Conservation (phyloP, 2,113 vertebrate species). For the Garra rufa region DNA sequence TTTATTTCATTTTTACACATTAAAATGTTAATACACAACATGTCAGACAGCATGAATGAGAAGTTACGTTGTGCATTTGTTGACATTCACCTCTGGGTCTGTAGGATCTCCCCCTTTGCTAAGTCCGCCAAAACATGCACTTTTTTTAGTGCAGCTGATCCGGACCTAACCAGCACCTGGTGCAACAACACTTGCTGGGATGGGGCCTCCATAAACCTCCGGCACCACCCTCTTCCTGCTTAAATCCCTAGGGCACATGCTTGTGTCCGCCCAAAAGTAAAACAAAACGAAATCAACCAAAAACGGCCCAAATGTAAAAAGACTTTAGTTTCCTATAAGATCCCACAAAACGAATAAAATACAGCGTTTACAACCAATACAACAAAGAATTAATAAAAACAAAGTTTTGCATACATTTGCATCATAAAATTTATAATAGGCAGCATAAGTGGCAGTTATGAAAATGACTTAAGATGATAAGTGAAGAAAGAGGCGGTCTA, state of each 20-base stretch:
- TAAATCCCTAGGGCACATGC: constrained; percentile 58
- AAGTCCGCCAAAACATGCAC: constrained; percentile 35
- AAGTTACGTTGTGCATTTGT: constrained; percentile 19
- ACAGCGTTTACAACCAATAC: neutral
- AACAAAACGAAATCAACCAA: constrained; percentile 61
- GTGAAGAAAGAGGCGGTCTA: neutral
- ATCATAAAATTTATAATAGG: neutral
- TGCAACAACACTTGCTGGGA: constrained; percentile 62
- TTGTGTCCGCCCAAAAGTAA: constrained; percentile 51
- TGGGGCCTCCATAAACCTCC: constrained; percentile 17
- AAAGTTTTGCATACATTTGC: constrained; percentile 7
- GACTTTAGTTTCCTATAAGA: neutral
- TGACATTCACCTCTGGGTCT: neutral
- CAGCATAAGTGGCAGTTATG: neutral
- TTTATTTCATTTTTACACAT: constrained; percentile 44
- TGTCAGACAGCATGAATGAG: constrained; percentile 34
- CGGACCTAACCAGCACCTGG: constrained; percentile 56
- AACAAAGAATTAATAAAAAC: neutral
- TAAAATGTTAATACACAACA: constrained; percentile 34
- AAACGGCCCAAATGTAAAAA: constrained; percentile 38
- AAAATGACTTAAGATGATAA: neutral
- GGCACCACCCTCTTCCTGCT: constrained; percentile 23
- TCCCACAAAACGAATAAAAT: neutral
- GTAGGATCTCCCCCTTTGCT: constrained; percentile 5
- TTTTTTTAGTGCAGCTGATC: constrained; percentile 57